Conservation (phyloP, 2,113 vertebrate genomes). For the Chroicocephalus ridibundus region DNA sequence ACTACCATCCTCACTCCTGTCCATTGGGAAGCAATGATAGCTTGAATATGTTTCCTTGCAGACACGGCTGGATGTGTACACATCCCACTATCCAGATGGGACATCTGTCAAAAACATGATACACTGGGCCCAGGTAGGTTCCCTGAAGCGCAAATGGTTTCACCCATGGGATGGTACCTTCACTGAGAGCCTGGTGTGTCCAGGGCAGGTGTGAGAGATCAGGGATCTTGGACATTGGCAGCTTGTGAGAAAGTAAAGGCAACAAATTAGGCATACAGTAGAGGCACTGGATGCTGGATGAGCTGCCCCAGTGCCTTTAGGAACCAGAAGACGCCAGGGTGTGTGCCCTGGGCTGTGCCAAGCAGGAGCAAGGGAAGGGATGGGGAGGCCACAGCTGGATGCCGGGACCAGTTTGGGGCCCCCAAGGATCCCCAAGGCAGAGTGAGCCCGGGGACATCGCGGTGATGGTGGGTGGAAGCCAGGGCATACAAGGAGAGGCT, state of each 20-base stretch:
- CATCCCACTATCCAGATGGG: conserved; percentile 82
- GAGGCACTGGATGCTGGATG: neutral
- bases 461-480: too few relatives aligned
- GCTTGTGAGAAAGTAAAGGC: neutral
- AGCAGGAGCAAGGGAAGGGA: neutral
- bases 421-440: neutral
- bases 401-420: neutral
- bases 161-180: neutral
- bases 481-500: neutral
- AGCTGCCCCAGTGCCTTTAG: neutral
- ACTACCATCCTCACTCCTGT: fast-evolving
- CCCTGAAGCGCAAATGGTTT: neutral
- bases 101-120: conserved; percentile 90
- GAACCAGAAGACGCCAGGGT: neutral
- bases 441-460: fast-evolving
- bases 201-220: fast-evolving
- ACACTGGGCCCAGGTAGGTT: conserved; percentile 90
- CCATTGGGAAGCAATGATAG: fast-evolving
- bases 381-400: neutral
- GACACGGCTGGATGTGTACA: conserved; percentile 89
- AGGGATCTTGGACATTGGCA: neutral
- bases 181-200: neutral
- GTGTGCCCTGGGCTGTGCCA: neutral
- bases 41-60: conserved; percentile 61
- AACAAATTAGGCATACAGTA: neutral